These are phyloP conservation scores for Eristalis arbustorum DNA, from an alignment of 2,888 invertebrate genomes.

Conservation along the genomic window DNA sequence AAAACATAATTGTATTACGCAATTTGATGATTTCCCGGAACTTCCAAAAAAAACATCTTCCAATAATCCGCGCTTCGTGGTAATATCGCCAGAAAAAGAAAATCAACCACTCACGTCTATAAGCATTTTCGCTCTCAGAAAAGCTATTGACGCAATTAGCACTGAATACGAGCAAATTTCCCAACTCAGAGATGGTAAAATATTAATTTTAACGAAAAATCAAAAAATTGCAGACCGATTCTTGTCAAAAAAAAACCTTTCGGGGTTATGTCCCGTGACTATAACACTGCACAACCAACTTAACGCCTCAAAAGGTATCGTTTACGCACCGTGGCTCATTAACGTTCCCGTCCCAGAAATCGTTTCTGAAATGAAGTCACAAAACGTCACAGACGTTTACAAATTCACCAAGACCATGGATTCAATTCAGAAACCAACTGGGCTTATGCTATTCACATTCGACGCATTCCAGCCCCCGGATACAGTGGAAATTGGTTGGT, in stretches of 20 bases:
- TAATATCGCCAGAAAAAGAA: background rate
- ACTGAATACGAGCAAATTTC: background rate
- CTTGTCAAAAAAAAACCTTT: background rate
- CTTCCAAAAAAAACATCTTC: background rate
- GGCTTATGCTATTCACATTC: background rate
- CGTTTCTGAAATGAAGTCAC: background rate
- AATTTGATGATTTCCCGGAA: background rate
- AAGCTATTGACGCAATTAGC: slow-evolving; percentile 3
- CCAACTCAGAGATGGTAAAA: background rate
- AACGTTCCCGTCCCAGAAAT: background rate
- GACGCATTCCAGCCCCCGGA: no score
- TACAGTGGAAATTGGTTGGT: no score
- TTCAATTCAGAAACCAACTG: background rate
- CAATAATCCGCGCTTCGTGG: background rate
- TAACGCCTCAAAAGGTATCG: background rate
- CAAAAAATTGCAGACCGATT: background rate
- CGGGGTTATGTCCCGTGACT: background rate
- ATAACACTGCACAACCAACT: background rate
- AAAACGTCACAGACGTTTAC: background rate
- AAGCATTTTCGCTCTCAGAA: background rate
- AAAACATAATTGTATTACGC: background rate
- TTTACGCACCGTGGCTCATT: background rate
- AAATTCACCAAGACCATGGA: background rate
- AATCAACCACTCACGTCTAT: background rate
- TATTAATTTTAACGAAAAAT: background rate